Evolutionary conservation across 1,140 invertebrate species (phyloP).

Genomic region (Drosophila nigromelanica): DNA sequence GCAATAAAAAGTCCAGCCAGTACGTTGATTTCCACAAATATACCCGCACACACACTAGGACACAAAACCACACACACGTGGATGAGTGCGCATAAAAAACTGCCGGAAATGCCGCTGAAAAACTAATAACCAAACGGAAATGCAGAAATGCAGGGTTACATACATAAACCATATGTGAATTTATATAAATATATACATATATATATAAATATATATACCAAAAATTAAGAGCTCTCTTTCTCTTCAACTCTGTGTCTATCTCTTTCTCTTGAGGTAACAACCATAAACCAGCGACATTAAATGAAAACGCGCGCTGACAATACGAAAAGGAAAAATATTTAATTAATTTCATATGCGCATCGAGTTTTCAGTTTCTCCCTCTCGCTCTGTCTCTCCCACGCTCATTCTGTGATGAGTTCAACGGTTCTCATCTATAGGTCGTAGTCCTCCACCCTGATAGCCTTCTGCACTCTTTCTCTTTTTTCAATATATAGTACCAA

Average conservation of each 20-base stretch:
- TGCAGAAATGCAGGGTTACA: conserved; percentile 54
- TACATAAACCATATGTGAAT: conserved; percentile 15
- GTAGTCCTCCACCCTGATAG: not conserved
- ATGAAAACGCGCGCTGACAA: conserved; percentile 57
- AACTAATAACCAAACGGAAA: conserved; percentile 79
- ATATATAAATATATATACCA: not conserved
- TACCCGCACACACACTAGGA: conserved; percentile 36
- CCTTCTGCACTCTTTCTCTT: not conserved
- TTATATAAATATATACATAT: conserved; percentile 20
- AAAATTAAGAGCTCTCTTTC: not conserved
- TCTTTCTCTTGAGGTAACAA: conserved; percentile 44
- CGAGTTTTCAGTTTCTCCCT: conserved; percentile 36
- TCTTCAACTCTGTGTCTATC: not conserved
- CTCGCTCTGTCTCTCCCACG: conserved; percentile 1
- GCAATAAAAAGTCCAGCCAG: conserved; percentile 27
- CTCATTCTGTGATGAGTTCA: conserved; percentile 4
- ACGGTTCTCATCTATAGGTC: conserved; percentile 22
- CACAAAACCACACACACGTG: conserved; percentile 23
- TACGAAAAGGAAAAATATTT: conserved; percentile 52
- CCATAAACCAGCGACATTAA: conserved; percentile 77
- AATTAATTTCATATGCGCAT: conserved; percentile 78
- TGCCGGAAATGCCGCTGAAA: conserved; percentile 66
- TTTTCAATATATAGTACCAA: conserved; percentile 31
- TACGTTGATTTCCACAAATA: conserved; percentile 22
- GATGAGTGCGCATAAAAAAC: conserved; percentile 56